Percentiles rank a stretch among this genome's conserved stretches.
phyloP scores from a whole-genome alignment of 2,888 invertebrate genomes.

The Ophion ventricosus region DNA sequence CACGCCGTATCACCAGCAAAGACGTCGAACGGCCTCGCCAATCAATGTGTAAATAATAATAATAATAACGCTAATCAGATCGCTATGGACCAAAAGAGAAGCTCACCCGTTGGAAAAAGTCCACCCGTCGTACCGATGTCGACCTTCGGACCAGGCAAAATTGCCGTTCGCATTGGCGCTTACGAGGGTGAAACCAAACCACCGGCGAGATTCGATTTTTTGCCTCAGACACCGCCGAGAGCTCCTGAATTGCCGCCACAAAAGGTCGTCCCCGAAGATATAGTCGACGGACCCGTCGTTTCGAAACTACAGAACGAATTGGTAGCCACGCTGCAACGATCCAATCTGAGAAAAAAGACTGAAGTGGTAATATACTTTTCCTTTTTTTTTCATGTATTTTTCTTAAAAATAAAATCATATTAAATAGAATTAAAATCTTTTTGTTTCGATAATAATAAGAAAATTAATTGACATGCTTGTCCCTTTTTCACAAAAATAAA shows the following conservation, averaged over 20 bases:
- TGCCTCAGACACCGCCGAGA: slow-evolving; percentile 80
- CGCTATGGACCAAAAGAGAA: slow-evolving; percentile 70
- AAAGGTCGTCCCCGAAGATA: slow-evolving; percentile 79
- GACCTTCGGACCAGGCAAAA: slow-evolving; percentile 72
- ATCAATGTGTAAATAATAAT: slow-evolving; percentile 60
- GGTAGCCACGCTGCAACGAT: slow-evolving; percentile 90
- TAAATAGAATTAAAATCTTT: no score
- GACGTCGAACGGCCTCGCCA: slow-evolving; percentile 75
- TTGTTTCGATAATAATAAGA: no score
- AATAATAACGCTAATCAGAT: slow-evolving; percentile 59
- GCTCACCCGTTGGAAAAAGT: slow-evolving; percentile 84
- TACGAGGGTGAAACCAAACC: slow-evolving; percentile 84
- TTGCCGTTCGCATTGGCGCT: slow-evolving; percentile 81
- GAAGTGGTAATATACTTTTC: slow-evolving; percentile 80
- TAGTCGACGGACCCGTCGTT: slow-evolving; percentile 85
- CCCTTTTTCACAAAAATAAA: no score
- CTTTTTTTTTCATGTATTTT: neutral
- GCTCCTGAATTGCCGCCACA: slow-evolving; percentile 60
- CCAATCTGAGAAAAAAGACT: slow-evolving; percentile 90
- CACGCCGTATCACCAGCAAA: slow-evolving; percentile 82
- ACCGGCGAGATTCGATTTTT: slow-evolving; percentile 90
- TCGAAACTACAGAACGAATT: slow-evolving; percentile 90
- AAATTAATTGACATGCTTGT: no score
- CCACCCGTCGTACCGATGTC: slow-evolving; percentile 71
- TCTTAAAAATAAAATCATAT: neutral